Evolutionary conservation across 2,888 invertebrate genomes (phyloP).

Genomic region (Byasa hedistus): DNA sequence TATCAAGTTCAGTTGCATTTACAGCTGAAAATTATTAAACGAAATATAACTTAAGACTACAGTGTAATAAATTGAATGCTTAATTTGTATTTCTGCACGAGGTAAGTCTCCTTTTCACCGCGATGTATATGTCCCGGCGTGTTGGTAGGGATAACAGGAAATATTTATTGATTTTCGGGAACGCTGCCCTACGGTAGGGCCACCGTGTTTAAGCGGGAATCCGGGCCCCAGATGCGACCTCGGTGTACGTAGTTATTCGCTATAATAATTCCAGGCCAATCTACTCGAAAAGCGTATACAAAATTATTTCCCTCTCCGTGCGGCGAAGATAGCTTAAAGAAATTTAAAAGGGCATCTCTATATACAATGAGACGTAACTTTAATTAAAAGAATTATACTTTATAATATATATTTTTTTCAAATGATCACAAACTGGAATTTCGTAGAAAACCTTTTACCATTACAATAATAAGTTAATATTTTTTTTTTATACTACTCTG

Average conservation of each 20-base stretch:
- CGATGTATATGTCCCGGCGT: constrained; percentile 4
- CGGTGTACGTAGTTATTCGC: constrained; percentile 16
- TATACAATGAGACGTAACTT: background rate
- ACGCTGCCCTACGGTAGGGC: constrained; percentile 20
- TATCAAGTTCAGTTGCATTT: no score
- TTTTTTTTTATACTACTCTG: no score
- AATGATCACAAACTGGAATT: no score
- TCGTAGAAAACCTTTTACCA: no score
- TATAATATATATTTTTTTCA: no score
- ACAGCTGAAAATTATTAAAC: no score
- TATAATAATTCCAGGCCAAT: constrained; percentile 23
- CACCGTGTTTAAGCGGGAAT: constrained; percentile 14
- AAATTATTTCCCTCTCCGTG: constrained; percentile 5
- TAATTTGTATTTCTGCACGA: background rate
- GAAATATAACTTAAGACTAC: background rate
- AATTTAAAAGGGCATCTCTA: background rate
- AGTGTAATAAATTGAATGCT: background rate
- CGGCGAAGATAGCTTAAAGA: background rate
- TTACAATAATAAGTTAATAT: no score
- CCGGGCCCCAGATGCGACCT: constrained; percentile 27
- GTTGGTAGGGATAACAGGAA: constrained; percentile 20
- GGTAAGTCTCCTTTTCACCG: constrained; percentile 17
- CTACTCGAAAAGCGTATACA: constrained; percentile 5
- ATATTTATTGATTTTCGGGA: constrained; percentile 27
- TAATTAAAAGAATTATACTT: background rate